Conservation (phyloP, 2,113 vertebrate species). For the Regulus satrapa region DNA sequence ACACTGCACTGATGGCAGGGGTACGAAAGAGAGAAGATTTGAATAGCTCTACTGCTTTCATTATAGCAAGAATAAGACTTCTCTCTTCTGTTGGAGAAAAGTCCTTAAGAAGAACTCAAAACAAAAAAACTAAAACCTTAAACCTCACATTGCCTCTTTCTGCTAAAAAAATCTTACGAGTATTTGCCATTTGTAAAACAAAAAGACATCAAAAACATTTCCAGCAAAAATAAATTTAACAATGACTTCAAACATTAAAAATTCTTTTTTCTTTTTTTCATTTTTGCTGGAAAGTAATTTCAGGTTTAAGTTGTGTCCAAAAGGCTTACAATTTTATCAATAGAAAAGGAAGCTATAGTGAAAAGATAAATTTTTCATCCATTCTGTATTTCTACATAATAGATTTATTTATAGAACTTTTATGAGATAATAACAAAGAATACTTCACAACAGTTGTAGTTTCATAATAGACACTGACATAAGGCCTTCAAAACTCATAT, state of each 20-base stretch:
- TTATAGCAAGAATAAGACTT: neutral
- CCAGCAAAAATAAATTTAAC: constrained; percentile 18
- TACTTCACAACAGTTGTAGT: neutral
- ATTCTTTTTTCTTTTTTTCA: neutral
- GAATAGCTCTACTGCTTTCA: neutral
- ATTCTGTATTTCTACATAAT: neutral
- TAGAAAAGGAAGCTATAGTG: neutral
- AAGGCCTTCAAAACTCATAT: neutral
- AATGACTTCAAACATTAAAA: neutral
- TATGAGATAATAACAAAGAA: neutral
- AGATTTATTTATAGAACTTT: neutral
- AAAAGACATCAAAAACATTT: neutral
- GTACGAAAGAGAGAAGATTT: neutral
- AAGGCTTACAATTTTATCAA: neutral
- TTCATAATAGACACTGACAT: neutral
- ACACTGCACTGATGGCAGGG: neutral
- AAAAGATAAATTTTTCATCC: neutral
- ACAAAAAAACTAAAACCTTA: neutral
- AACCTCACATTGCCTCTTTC: neutral
- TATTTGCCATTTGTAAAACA: neutral
- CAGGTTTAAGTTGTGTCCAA: neutral
- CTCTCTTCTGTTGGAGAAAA: neutral
- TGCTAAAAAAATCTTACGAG: neutral
- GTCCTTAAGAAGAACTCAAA: neutral
- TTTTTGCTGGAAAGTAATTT: neutral